Percentiles rank a stretch among this genome's conserved stretches.
Evolutionary conservation across 1,140 invertebrate genomes (phyloP).

Genomic region (Propsilocerus akamusi): DNA sequence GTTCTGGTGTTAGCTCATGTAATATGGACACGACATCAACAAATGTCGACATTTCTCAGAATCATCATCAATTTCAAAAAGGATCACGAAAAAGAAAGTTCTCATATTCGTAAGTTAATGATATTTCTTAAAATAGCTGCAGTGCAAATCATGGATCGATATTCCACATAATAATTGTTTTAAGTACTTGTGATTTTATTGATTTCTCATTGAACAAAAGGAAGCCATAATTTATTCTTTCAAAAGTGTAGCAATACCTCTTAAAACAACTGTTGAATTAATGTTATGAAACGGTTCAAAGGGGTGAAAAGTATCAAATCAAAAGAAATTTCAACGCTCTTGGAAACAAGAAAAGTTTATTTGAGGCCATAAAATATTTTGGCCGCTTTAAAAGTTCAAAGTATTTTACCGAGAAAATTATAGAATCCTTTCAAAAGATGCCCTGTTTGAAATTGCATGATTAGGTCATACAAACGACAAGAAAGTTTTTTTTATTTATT

Average conservation of each 20-base stretch:
- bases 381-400: background rate
- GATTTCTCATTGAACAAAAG: too few species aligned
- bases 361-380: too few species aligned
- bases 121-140: background rate
- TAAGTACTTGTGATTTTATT: too few species aligned
- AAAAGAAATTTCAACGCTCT: too few species aligned
- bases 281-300: background rate
- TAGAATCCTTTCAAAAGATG: background rate
- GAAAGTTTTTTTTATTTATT: background rate
- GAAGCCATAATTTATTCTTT: background rate
- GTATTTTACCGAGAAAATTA: background rate
- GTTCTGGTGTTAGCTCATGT: background rate
- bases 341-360: too few species aligned
- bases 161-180: background rate
- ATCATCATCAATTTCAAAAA: background rate
- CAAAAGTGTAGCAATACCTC: background rate
- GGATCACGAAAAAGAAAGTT: background rate
- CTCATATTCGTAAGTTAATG: background rate
- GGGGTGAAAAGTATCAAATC: too few species aligned
- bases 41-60: background rate
- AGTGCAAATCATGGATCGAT: background rate
- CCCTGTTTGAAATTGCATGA: background rate
- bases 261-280: background rate
- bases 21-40: background rate
- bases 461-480: background rate